These are phyloP conservation scores for Nesoenas mayeri DNA, from an alignment of 2,113 vertebrate genomes.

Conservation along the genomic window DNA sequence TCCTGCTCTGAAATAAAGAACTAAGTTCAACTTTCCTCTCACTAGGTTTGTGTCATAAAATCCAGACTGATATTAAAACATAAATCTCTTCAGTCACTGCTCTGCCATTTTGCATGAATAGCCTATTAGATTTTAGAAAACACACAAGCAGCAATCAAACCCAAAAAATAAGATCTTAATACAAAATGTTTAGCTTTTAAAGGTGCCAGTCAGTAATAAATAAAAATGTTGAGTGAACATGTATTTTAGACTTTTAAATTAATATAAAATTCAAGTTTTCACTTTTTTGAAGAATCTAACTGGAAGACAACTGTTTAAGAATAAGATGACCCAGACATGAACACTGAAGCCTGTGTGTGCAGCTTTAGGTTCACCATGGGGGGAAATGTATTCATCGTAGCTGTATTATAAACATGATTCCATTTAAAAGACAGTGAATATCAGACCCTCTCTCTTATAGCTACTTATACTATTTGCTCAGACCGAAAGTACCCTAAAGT, in stretches of 20 bases:
- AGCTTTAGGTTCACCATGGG: background rate
- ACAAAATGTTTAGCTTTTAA: background rate
- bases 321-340: background rate
- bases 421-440: background rate
- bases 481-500: background rate
- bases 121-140: constrained; percentile 67
- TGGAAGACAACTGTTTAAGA: background rate
- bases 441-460: background rate
- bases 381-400: background rate
- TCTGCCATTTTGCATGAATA: background rate
- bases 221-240: background rate
- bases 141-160: constrained; percentile 65
- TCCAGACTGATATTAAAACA: background rate
- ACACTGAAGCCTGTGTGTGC: background rate
- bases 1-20: background rate
- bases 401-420: background rate
- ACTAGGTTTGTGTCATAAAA: background rate
- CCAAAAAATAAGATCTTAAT: background rate
- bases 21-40: background rate
- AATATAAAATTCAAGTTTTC: background rate
- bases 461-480: background rate
- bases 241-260: background rate
- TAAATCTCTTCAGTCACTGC: background rate
- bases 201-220: background rate
- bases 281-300: background rate